Base-by-base conservation (phyloP, 2,888 invertebrate species). In the Callimorpha dominula region DNA sequence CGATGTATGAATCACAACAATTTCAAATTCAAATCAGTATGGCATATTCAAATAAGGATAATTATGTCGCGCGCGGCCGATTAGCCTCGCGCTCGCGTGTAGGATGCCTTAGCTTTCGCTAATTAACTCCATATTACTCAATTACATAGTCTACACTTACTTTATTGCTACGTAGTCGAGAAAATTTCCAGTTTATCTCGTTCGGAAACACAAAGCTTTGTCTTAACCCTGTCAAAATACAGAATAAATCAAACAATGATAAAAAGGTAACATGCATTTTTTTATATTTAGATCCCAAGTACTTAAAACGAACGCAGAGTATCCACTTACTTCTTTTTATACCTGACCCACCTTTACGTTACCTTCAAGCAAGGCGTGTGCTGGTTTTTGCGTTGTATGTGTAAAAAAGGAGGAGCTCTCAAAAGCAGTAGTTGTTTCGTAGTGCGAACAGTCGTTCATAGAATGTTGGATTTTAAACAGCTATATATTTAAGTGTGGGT, bases 11-110 rank as follows among this genome's bases (percentile, higher is more conserved):
- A 88, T 92, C 91, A 92, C 80, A 78, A 83, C 81, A 84, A 92
- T 93, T 91, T 91, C 85, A 90, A 89, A 91, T 93, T 93, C 89
- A 92, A 92, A 93, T 88, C 78, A 77, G 85, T 84, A 77, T 81
- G 80, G 89, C 90, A 90, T 93, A 93, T 93, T 91, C 91, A 93
- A 93, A 92, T 93, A 81, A 87, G 87, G 83, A 85, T 91, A 92
- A 91, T 91, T 90, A 90, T 88, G 87, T 82, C 81, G 88, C 85
- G 80, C 82, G 87, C 79, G 84, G 83, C 85, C 85, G 86, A 85
- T 88, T 86, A 87, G 83, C 72, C 46, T 80, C 81, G 86, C 85
- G 91, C 90, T 91, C 84, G 90, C 85, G 82, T 83, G 86, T 85
- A 90, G 81, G 83, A 84, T 81, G 83, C 72, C 73, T 65, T 63